Percentiles rank a stretch among this genome's conserved stretches.
Evolutionary conservation across 1,140 invertebrate species (phyloP).

Genomic region (Meloidogyne floridensis): DNA sequence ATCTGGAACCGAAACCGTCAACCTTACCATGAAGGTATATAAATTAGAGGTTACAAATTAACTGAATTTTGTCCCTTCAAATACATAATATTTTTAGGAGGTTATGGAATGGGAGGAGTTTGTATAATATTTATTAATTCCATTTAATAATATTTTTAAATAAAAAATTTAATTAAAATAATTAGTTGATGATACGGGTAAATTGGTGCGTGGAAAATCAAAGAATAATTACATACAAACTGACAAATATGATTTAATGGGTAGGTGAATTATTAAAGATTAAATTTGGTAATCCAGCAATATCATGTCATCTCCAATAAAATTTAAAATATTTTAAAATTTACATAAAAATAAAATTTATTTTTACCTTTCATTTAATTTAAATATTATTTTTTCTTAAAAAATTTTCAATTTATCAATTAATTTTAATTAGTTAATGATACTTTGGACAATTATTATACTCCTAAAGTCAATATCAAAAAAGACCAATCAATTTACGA

Average conservation of each 20-base stretch:
- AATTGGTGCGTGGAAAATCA: conserved; percentile 81
- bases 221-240: conserved; percentile 1
- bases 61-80: neutral
- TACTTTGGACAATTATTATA: conserved; percentile 92
- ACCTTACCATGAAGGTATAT: no score
- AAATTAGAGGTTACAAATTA: neutral
- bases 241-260: conserved; percentile 27
- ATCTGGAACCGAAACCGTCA: no score
- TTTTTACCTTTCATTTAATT: no score
- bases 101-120: conserved; percentile 1
- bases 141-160: neutral
- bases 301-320: no score
- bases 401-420: conserved; percentile 19
- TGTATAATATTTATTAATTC: neutral
- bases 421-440: conserved; percentile 77
- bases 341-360: no score
- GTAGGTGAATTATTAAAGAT: neutral
- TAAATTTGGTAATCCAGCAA: no score
- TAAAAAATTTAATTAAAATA: conserved; percentile 24
- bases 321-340: no score
- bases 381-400: neutral
- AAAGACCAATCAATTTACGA: conserved; percentile 86
- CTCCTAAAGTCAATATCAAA: conserved; percentile 82
- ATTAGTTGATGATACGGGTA: conserved; percentile 83
- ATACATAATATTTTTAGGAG: neutral